These are phyloP conservation scores for Verasper variegatus DNA, from an alignment of 2,113 vertebrate genomes.

Conservation along the genomic window DNA sequence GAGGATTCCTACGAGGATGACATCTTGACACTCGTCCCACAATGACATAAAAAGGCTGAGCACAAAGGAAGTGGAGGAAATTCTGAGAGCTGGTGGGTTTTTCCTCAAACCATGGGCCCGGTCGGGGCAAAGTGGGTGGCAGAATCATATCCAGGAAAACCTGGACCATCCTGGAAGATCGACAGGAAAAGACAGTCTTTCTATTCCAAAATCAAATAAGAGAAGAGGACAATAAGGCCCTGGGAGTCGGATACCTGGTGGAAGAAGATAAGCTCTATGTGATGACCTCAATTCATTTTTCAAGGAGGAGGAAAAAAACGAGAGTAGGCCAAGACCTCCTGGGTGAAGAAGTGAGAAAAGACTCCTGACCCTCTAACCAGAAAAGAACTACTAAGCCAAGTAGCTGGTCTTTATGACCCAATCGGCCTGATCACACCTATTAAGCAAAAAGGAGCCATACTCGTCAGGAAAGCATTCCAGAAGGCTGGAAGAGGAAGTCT, in stretches of 20 bases:
- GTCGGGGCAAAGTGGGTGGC: neutral
- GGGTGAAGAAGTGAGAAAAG: neutral
- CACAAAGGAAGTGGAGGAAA: neutral
- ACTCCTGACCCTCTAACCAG: neutral
- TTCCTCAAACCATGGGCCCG: conserved; percentile 30
- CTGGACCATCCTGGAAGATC: too few species aligned
- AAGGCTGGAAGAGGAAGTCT: neutral
- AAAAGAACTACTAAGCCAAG: neutral
- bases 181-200: too few species aligned
- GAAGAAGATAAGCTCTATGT: neutral
- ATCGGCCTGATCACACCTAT: neutral
- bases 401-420: neutral
- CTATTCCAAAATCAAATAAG: neutral
- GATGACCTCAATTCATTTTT: neutral
- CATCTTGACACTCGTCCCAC: conserved; percentile 26
- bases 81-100: conserved; percentile 38
- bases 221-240: neutral
- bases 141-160: neutral
- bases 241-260: neutral
- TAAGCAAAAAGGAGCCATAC: neutral
- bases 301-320: neutral
- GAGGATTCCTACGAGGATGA: conserved; percentile 44
- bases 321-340: neutral
- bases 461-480: neutral
- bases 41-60: neutral